A percentile compares a stretch with the other conserved stretches of the same genome.
Evolutionary conservation across 2,113 vertebrate species (phyloP).

Genomic region (Saguinus imperator): DNA sequence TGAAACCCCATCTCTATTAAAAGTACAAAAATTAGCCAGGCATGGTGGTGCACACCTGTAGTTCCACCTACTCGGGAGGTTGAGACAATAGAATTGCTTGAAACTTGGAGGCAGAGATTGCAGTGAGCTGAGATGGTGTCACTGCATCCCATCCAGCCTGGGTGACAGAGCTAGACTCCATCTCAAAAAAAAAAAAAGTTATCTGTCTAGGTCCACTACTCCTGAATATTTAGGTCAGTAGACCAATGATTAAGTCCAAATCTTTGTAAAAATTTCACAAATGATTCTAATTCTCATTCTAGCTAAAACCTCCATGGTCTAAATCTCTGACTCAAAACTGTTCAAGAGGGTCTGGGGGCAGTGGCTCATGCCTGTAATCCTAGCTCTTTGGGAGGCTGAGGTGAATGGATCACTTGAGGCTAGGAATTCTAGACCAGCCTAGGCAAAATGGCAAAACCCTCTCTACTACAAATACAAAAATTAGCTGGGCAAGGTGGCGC

Average conservation of each 20-base stretch:
- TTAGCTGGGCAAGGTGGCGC: too few relatives aligned
- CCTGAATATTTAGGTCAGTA: neutral
- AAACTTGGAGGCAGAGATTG: neutral
- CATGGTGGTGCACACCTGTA: neutral
- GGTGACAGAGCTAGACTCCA: neutral
- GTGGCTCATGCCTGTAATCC: too few relatives aligned
- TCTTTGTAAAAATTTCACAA: constrained; percentile 29
- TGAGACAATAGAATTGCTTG: neutral
- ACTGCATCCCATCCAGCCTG: neutral
- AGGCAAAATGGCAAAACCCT: too few relatives aligned
- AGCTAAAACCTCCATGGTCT: constrained; percentile 20
- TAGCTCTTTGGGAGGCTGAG: too few relatives aligned
- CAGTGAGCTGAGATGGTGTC: too few relatives aligned
- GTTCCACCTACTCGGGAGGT: neutral
- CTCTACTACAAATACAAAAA: too few relatives aligned
- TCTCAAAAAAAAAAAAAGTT: too few relatives aligned
- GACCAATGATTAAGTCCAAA: neutral
- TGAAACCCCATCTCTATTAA: neutral
- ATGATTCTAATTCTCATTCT: neutral
- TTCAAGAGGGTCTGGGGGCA: neutral
- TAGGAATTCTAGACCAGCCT: too few relatives aligned
- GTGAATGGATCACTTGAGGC: too few relatives aligned
- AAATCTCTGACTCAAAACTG: constrained; percentile 6
- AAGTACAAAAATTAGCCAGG: neutral
- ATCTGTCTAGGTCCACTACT: neutral